Conservation (phyloP, 2,888 invertebrate genomes). For the Tortricodes alternella region DNA sequence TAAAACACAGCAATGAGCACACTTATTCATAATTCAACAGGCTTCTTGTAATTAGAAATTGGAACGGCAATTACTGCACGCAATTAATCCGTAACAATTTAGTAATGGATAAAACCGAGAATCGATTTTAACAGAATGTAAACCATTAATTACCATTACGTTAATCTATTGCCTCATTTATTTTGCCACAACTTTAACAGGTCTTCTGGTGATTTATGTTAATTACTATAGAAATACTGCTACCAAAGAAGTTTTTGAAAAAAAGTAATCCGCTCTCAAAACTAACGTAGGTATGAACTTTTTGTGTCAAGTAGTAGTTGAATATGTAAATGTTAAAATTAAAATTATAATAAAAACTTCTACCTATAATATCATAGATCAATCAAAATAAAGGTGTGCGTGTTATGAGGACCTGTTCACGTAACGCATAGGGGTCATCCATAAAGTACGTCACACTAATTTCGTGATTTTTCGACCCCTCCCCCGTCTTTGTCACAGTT, state of each 20-base stretch:
- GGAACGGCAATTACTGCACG: not conserved
- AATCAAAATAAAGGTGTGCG: too few species aligned
- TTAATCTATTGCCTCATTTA: not conserved
- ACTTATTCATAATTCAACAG: conserved; percentile 14
- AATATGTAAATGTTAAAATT: too few species aligned
- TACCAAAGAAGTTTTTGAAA: not conserved
- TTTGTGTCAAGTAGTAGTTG: too few species aligned
- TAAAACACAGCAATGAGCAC: conserved; percentile 22
- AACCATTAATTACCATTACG: not conserved
- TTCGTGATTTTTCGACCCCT: too few species aligned
- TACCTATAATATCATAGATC: too few species aligned
- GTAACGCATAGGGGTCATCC: too few species aligned
- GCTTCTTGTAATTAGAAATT: conserved; percentile 6
- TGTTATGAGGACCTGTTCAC: too few species aligned
- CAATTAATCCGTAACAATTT: not conserved
- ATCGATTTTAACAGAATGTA: not conserved
- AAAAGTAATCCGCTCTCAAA: too few species aligned
- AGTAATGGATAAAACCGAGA: not conserved
- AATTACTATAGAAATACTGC: not conserved
- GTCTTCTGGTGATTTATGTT: not conserved
- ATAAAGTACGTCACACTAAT: too few species aligned
- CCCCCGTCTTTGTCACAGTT: too few species aligned
- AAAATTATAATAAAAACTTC: too few species aligned
- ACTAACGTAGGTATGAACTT: too few species aligned
- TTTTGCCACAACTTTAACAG: not conserved